Evolutionary conservation across 2,797 vertebrate species (phyloP).

Genomic region (Moxostoma hubbsi): DNA sequence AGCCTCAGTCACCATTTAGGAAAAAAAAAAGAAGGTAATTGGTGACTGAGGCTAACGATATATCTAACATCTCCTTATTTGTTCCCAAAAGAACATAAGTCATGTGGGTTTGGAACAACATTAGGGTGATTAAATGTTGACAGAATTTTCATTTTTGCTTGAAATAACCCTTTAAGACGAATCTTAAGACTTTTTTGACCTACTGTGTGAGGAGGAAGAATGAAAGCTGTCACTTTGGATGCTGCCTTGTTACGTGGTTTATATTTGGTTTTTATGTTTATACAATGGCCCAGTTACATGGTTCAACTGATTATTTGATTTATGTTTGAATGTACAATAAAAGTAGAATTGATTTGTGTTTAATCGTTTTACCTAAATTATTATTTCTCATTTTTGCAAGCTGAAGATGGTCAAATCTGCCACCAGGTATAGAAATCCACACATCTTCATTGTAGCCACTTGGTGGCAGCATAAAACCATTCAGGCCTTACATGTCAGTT

Average conservation of each 20-base stretch:
- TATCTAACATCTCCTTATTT: too few species aligned
- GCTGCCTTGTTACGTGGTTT: not conserved
- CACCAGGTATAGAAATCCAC: not conserved
- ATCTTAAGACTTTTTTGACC: not conserved
- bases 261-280: conserved; percentile 9
- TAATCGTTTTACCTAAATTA: not conserved
- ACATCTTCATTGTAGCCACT: conserved; percentile 5
- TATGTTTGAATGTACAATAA: conserved; percentile 15
- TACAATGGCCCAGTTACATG: not conserved
- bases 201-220: not conserved
- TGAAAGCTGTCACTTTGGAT: not conserved
- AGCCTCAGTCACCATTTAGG: too few species aligned
- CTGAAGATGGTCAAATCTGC: not conserved
- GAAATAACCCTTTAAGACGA: not conserved
- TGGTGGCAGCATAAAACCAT: conserved; percentile 18
- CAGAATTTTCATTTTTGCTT: not conserved
- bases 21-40: too few species aligned
- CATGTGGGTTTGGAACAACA: too few species aligned
- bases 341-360: not conserved
- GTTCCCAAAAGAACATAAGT: too few species aligned
- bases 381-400: not conserved
- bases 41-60: too few species aligned
- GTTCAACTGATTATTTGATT: conserved; percentile 14
- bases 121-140: too few species aligned
- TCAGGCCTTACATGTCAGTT: not conserved